Percentiles rank a stretch among this genome's conserved stretches.
Conservation (phyloP, 2,888 invertebrate genomes). For the Cephus nigrinus region DNA sequence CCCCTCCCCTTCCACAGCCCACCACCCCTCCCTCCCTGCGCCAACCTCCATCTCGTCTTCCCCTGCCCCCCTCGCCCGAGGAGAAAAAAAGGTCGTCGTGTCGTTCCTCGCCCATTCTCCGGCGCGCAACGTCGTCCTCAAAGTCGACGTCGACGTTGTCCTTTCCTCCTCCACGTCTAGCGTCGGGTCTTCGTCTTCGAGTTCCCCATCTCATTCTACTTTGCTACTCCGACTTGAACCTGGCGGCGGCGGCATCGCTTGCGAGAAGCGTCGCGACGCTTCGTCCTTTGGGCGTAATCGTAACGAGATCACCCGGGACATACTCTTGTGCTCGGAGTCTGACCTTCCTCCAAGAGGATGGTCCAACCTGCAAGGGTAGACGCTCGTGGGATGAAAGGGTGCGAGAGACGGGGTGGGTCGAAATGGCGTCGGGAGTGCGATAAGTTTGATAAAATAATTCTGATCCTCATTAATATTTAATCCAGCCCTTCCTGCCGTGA, state of each 20-base stretch:
- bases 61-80: not conserved
- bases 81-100: constrained; percentile 17
- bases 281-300: not conserved
- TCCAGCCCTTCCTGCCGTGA: constrained; percentile 33
- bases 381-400: constrained; percentile 15
- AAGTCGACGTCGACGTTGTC: constrained; percentile 39
- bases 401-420: constrained; percentile 17
- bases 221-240: no score
- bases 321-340: not conserved
- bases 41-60: not conserved
- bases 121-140: constrained; percentile 23
- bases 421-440: no score
- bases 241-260: no score
- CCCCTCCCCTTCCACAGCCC: constrained; percentile 38
- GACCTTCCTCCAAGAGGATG: not conserved
- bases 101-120: constrained; percentile 44
- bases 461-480: constrained; percentile 26
- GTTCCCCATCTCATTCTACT: no score
- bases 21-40: constrained; percentile 19
- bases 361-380: not conserved
- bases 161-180: no score
- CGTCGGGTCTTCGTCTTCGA: no score
- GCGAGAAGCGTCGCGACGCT: no score
- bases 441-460: no score
- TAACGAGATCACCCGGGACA: constrained; percentile 4